Evolutionary conservation across 2,888 invertebrate genomes (phyloP), one percentile per base, ranked within the genome.

Genomic region (Theretra japonica): DNA sequence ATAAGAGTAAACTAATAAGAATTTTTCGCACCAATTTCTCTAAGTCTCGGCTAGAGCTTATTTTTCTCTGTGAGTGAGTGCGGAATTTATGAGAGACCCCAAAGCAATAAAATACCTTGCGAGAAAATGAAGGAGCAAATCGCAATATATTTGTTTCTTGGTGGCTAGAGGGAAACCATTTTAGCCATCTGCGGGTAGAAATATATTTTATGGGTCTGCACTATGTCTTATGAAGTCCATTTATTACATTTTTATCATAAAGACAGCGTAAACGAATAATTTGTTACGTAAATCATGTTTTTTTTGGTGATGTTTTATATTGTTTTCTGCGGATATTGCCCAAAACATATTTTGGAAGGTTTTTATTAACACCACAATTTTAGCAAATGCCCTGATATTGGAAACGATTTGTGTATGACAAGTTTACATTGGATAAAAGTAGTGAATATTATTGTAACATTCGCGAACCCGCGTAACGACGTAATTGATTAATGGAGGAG

Each of bases 91-190:
- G 94, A 86, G 90, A 86, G 90, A 89, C 88, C 92, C 93, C 89
- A 89, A 90, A 90, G 93, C 91, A 94, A 94, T 94, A 94, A 94
- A 94, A 93, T 93, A 94, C 93, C 93, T 93, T 90, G 92, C 83
- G 90, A 90, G 93, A 92, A 93, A 93, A 94, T 94, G 94, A 93
- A 94, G 92, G 93, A 90, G 92, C 91, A 92, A 93, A 93, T 93
- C 92, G 93, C 91, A 90, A 93, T 93, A 92, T 93, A 93, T 94
- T 93, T 93, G 91, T 92, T 92, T 91, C 89, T 90, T 86, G 87
- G 90, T 88, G 91, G 92, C 88, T 89, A 86, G 88, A 87, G 87
- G 88, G 88, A 87, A 88, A 86, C 87, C 90, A 87, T 91, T 92
- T 88, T 83, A 86, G 86, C 86, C 89, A 88, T 89, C 90, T 90